Conservation (phyloP, 1,140 invertebrate genomes). For the Tribolium madens region DNA sequence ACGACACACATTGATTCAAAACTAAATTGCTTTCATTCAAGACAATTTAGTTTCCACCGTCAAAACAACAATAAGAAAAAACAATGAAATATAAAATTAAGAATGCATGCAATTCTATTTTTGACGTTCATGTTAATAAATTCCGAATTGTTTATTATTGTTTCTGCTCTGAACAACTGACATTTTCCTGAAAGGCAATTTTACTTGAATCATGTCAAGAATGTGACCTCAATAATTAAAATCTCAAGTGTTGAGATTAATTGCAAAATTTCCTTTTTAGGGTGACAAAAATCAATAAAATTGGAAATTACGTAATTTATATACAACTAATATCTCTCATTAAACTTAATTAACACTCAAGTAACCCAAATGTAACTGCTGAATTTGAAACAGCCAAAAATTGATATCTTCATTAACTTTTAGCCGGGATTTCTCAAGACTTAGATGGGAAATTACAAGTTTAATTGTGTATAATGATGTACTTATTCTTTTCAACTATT, state of each 20-base stretch:
- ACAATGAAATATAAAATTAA: slow-evolving; percentile 17
- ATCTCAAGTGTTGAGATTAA: slow-evolving; percentile 5
- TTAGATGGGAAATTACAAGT: neutral
- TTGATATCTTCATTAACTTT: neutral
- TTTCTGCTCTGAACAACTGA: slow-evolving; percentile 5
- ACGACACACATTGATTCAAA: slow-evolving; percentile 16
- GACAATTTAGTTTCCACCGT: neutral
- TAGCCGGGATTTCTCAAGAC: neutral
- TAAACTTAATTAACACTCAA: no score
- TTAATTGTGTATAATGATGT: neutral
- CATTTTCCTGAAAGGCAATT: slow-evolving; percentile 22
- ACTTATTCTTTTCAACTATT: neutral
- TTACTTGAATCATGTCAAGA: slow-evolving; percentile 26
- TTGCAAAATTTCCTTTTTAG: slow-evolving; percentile 2
- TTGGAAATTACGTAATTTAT: neutral
- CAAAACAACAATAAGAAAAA: slow-evolving; percentile 22
- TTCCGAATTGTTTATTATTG: slow-evolving; percentile 1
- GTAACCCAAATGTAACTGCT: no score
- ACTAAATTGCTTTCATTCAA: slow-evolving; percentile 4
- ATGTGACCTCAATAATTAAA: slow-evolving; percentile 31
- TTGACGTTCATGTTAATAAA: neutral
- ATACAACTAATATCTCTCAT: neutral
- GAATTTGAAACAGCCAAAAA: neutral
- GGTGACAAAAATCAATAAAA: neutral
- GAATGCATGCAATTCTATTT: slow-evolving; percentile 11